Evolutionary conservation across 2,797 vertebrate species (phyloP).

Genomic region (Bovichtus diacanthus): DNA sequence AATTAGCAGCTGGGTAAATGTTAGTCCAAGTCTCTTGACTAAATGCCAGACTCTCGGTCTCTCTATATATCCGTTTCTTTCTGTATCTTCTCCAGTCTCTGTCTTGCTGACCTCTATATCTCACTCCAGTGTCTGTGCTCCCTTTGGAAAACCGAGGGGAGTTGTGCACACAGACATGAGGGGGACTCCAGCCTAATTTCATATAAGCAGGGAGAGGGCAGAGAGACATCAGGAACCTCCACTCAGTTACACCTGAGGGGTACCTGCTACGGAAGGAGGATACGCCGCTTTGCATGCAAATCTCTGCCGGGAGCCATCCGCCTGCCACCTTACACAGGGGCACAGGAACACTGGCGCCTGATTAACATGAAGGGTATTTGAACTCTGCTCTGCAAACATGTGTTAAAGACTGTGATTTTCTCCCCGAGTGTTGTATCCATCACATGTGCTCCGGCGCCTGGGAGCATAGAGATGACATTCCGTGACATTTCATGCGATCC

Average conservation of each 20-base stretch:
- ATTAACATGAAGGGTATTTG: constrained; percentile 68
- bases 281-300: constrained; percentile 78
- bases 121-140: constrained; percentile 35
- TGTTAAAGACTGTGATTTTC: constrained; percentile 61
- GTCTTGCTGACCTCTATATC: constrained; percentile 44
- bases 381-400: constrained; percentile 63
- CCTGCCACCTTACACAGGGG: constrained; percentile 58
- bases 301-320: constrained; percentile 55
- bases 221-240: constrained; percentile 63
- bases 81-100: constrained; percentile 23
- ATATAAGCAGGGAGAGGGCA: constrained; percentile 60
- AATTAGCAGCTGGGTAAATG: constrained; percentile 57
- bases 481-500: constrained; percentile 75
- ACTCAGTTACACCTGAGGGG: constrained; percentile 72
- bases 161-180: constrained; percentile 41
- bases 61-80: neutral
- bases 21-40: constrained; percentile 45
- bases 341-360: constrained; percentile 65
- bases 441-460: constrained; percentile 45
- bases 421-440: constrained; percentile 54
- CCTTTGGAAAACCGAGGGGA: constrained; percentile 34
- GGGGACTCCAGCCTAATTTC: constrained; percentile 51
- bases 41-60: constrained; percentile 17
- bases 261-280: constrained; percentile 71
- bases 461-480: constrained; percentile 76